Conservation (phyloP, 1,140 invertebrate species). For the Ips nitidus region DNA sequence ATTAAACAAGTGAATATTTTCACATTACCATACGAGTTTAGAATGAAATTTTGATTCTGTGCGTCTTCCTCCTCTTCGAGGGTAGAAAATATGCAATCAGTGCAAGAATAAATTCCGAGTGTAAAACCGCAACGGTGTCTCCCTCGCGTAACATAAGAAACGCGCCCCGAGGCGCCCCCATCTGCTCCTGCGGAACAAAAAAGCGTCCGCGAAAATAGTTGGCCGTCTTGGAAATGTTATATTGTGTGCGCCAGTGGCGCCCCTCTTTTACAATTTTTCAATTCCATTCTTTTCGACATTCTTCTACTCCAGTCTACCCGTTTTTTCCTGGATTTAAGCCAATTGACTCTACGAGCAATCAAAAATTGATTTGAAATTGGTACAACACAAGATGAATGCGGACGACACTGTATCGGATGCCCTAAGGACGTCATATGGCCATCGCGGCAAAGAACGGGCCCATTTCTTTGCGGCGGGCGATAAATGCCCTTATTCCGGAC, state of each 20-base stretch:
- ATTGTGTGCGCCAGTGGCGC: neutral
- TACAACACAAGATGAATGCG: neutral
- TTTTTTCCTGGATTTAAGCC: too few species aligned
- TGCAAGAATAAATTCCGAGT: constrained; percentile 7
- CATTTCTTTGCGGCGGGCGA: constrained; percentile 20
- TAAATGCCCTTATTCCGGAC: constrained; percentile 16
- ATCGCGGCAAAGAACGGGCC: constrained; percentile 12
- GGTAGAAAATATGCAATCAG: constrained; percentile 4
- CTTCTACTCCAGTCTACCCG: too few species aligned
- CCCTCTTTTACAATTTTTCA: neutral
- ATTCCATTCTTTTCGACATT: too few species aligned
- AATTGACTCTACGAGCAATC: too few species aligned
- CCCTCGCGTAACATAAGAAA: constrained; percentile 14
- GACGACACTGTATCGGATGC: constrained; percentile 9
- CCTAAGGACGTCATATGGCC: constrained; percentile 17
- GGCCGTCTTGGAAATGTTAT: constrained; percentile 4
- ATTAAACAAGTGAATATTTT: too few species aligned
- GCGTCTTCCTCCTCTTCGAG: too few species aligned
- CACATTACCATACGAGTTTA: too few species aligned
- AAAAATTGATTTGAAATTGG: too few species aligned
- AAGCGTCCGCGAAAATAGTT: constrained; percentile 4
- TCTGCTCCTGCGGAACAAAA: constrained; percentile 14
- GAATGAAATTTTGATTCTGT: too few species aligned
- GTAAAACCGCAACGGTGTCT: neutral
- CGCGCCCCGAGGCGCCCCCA: constrained; percentile 10